A percentile compares a stretch with the other conserved stretches of the same genome.
Conservation (phyloP, 2,113 vertebrate genomes). For the Anoura caudifer region DNA sequence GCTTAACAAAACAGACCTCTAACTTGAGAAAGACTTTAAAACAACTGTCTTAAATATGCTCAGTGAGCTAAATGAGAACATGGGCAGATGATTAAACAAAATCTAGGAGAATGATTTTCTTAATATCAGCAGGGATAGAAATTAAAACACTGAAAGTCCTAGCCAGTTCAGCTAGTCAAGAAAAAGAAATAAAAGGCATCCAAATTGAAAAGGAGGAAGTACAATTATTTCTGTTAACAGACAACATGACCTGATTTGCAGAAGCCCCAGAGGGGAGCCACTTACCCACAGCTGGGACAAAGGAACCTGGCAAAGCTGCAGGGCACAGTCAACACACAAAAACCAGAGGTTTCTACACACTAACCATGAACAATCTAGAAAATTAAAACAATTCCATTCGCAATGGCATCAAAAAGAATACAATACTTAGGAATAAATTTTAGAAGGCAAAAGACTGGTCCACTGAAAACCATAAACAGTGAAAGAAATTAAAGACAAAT, state of each 20-base stretch:
- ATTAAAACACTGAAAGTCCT: background rate
- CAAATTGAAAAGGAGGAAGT: background rate
- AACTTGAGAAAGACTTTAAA: background rate
- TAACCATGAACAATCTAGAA: background rate
- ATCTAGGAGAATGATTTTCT: background rate
- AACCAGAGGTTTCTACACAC: background rate
- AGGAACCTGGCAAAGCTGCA: background rate
- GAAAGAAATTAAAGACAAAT: background rate
- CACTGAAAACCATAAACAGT: background rate
- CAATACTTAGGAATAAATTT: background rate
- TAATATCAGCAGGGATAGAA: background rate
- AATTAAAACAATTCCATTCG: background rate
- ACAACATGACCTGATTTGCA: background rate
- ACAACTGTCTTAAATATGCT: background rate
- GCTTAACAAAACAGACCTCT: background rate
- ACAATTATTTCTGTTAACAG: background rate
- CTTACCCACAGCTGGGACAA: background rate
- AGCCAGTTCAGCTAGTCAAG: background rate
- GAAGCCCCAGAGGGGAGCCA: background rate
- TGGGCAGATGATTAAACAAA: background rate
- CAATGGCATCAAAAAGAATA: background rate
- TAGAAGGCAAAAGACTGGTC: background rate
- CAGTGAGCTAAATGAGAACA: background rate
- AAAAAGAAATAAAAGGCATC: background rate
- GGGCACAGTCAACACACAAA: background rate